These are phyloP conservation scores for Metalampra italica DNA, from an alignment of 2,888 invertebrate species.

Conservation along the genomic window DNA sequence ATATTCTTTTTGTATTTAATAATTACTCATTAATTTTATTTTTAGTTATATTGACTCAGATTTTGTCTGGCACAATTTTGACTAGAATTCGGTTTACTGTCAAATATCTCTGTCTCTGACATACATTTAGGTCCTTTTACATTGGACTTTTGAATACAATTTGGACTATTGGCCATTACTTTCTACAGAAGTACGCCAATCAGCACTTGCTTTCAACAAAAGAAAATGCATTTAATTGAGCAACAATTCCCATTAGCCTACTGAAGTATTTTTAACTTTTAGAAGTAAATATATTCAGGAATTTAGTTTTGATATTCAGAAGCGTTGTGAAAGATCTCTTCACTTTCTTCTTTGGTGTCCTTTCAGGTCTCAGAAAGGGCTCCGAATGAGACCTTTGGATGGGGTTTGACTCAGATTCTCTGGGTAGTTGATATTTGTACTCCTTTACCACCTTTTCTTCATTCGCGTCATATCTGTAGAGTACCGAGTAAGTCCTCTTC, in stretches of 20 bases:
- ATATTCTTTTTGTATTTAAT: too few relatives aligned
- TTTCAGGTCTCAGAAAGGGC: conserved; percentile 58
- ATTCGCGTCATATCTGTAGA: conserved; percentile 66
- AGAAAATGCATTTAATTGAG: conserved; percentile 71
- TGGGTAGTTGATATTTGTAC: conserved; percentile 64
- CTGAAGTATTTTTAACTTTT: conserved; percentile 50
- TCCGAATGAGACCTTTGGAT: conserved; percentile 62
- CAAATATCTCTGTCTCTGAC: background rate
- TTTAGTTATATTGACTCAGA: background rate
- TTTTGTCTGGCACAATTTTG: background rate
- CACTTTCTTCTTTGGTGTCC: conserved; percentile 63
- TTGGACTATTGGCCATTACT: background rate
- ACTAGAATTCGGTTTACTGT: background rate
- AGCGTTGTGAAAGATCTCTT: conserved; percentile 70
- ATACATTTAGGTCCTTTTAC: background rate
- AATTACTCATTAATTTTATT: background rate
- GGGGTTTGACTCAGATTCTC: conserved; percentile 27
- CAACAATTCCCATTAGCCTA: conserved; percentile 44
- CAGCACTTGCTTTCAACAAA: conserved; percentile 9
- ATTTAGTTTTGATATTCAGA: conserved; percentile 67
- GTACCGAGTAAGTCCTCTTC: conserved; percentile 67
- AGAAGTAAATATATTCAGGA: conserved; percentile 65
- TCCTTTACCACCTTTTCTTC: conserved; percentile 71
- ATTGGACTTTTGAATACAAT: background rate
- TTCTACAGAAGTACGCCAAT: background rate